Evolutionary conservation across 2,113 vertebrate species (phyloP).

Genomic region (Parus major): DNA sequence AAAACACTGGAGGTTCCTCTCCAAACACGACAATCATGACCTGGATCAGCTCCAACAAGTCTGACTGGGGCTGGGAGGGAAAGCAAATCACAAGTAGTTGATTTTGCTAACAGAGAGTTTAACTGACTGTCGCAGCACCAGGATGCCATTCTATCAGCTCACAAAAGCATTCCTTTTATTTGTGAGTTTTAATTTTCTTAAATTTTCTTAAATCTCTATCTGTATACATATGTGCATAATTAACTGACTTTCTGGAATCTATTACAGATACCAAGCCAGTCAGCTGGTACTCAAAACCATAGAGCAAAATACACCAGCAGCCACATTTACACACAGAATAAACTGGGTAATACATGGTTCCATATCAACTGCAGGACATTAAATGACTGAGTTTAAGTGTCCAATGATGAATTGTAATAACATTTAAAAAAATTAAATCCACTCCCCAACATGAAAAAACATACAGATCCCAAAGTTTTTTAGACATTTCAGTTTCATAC

Average conservation of each 20-base stretch:
- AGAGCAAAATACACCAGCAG: not conserved
- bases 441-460: not conserved
- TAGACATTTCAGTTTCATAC: not conserved
- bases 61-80: conserved; percentile 88
- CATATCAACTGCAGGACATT: not conserved
- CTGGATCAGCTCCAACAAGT: conserved; percentile 93
- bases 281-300: not conserved
- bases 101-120: not conserved
- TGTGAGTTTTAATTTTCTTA: not conserved
- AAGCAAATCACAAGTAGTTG: not conserved
- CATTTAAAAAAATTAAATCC: not conserved
- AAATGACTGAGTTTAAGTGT: not conserved
- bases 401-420: not conserved
- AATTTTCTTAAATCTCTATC: no score
- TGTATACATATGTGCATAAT: not conserved
- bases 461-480: not conserved
- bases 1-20: conserved; percentile 97
- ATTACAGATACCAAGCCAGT: not conserved
- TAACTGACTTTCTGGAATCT: not conserved
- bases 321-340: not conserved
- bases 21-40: conserved; percentile 98
- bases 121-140: not conserved
- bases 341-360: not conserved
- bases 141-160: not conserved
- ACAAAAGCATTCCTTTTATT: not conserved